These are phyloP conservation scores for Selenia dentaria DNA, from an alignment of 2,888 invertebrate genomes.

Conservation along the genomic window DNA sequence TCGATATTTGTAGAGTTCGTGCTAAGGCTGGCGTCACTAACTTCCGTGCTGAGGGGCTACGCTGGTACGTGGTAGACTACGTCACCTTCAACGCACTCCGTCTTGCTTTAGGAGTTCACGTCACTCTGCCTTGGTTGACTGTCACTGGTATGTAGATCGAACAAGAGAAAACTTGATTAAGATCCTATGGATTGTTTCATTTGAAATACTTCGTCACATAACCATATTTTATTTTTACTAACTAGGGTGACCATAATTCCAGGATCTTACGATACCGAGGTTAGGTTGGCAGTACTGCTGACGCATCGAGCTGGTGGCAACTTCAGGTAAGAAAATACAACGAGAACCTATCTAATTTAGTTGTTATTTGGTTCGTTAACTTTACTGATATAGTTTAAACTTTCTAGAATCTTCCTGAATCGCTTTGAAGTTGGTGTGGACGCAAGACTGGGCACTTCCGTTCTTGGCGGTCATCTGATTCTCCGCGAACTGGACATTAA, in stretches of 20 bases:
- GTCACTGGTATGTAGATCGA: conserved; percentile 50
- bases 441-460: conserved; percentile 50
- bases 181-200: too few species aligned
- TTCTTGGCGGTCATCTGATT: conserved; percentile 48
- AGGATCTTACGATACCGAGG: conserved; percentile 54
- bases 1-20: conserved; percentile 34
- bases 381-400: too few species aligned
- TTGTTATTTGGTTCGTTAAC: too few species aligned
- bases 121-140: conserved; percentile 52
- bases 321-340: conserved; percentile 50
- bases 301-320: conserved; percentile 51
- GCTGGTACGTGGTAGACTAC: conserved; percentile 53
- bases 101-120: conserved; percentile 43
- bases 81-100: conserved; percentile 49
- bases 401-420: conserved; percentile 54
- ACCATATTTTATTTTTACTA: too few species aligned
- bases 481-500: conserved; percentile 53
- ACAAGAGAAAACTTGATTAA: too few species aligned
- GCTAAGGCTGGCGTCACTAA: conserved; percentile 35
- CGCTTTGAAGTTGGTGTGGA: conserved; percentile 52
- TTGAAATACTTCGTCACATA: too few species aligned
- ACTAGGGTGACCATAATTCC: too few species aligned
- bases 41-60: conserved; percentile 49
- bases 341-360: too few species aligned
- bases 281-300: conserved; percentile 42